Conservation (phyloP, 2,888 invertebrate genomes). For the Sylvicola cinctus region DNA sequence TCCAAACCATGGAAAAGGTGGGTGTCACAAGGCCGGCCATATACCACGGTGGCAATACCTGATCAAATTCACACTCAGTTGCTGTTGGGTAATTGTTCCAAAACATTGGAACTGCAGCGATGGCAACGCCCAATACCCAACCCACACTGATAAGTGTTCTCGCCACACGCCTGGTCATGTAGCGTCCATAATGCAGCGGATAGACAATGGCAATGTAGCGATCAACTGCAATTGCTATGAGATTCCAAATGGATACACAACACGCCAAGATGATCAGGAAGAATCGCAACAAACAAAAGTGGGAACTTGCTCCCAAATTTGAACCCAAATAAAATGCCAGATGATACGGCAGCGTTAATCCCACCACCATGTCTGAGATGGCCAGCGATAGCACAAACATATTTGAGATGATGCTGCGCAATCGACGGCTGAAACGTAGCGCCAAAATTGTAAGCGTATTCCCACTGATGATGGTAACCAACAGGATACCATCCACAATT, state of each 20-base stretch:
- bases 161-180: slow-evolving; percentile 49
- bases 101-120: slow-evolving; percentile 49
- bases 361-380: slow-evolving; percentile 58
- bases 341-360: slow-evolving; percentile 56
- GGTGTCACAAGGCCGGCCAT: slow-evolving; percentile 37
- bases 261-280: slow-evolving; percentile 55
- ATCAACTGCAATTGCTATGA: slow-evolving; percentile 60
- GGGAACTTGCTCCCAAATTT: slow-evolving; percentile 35
- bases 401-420: slow-evolving; percentile 51
- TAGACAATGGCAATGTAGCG: slow-evolving; percentile 61
- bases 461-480: slow-evolving; percentile 45
- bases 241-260: slow-evolving; percentile 56
- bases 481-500: slow-evolving; percentile 40
- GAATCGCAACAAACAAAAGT: slow-evolving; percentile 48
- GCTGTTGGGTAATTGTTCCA: slow-evolving; percentile 55
- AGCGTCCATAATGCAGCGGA: slow-evolving; percentile 52
- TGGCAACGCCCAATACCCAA: slow-evolving; percentile 42
- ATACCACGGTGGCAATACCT: slow-evolving; percentile 31
- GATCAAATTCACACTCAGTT: slow-evolving; percentile 43
- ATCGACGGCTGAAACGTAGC: slow-evolving; percentile 43
- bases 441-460: slow-evolving; percentile 58
- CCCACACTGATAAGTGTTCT: slow-evolving; percentile 38
- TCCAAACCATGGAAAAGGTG: slow-evolving; percentile 50
- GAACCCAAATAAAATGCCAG: slow-evolving; percentile 48
- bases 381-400: slow-evolving; percentile 61